phyloP scores from a whole-genome alignment of 2,113 vertebrate genomes.

The Poeciliopsis turrubarensis region DNA sequence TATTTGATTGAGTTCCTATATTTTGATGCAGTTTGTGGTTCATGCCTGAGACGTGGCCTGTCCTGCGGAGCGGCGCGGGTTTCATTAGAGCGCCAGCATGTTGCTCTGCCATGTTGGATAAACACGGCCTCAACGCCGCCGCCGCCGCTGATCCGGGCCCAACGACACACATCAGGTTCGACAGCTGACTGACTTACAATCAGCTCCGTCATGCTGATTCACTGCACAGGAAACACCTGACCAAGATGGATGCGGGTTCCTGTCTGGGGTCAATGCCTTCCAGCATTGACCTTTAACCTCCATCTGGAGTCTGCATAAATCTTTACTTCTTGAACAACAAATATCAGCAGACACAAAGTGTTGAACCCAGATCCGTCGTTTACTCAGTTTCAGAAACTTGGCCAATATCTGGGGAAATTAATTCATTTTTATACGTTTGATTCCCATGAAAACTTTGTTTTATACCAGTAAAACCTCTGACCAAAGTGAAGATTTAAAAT shows the following conservation, averaged over 20 bases:
- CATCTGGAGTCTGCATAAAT: no score
- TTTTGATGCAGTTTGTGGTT: no score
- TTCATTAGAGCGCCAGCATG: slow-evolving; percentile 32
- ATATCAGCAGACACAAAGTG: no score
- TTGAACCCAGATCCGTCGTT: no score
- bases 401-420: no score
- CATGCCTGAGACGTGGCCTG: slow-evolving; percentile 15
- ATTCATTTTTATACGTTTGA: no score
- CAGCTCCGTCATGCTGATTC: neutral
- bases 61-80: neutral
- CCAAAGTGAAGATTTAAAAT: no score
- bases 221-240: neutral
- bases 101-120: slow-evolving; percentile 34
- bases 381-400: no score
- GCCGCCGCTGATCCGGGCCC: slow-evolving; percentile 20
- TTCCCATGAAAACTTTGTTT: no score
- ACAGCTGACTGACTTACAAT: neutral
- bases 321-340: no score
- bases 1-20: no score
- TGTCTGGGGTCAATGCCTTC: neutral
- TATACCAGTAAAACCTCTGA: no score
- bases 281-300: neutral
- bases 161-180: neutral
- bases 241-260: neutral
- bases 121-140: slow-evolving; percentile 30